Evolutionary conservation across 2,113 vertebrate genomes (phyloP).

Genomic region (Riparia riparia): DNA sequence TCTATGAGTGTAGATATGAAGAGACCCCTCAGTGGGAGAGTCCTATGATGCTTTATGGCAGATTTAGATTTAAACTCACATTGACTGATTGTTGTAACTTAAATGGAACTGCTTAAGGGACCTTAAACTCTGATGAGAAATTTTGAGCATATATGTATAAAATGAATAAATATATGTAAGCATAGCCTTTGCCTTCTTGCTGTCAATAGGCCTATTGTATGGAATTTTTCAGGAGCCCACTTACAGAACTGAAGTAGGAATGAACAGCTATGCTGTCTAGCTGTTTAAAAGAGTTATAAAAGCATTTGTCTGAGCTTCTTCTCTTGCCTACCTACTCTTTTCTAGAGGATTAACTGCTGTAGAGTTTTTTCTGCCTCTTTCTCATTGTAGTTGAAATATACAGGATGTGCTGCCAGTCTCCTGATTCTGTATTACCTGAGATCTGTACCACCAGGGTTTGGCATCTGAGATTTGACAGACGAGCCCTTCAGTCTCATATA

Average conservation of each 20-base stretch:
- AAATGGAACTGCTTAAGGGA: not conserved
- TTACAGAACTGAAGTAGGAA: not conserved
- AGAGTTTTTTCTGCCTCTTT: not conserved
- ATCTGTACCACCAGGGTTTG: not conserved
- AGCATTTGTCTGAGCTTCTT: not conserved
- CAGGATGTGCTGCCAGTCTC: not conserved
- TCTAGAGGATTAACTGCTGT: not conserved
- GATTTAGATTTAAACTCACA: not conserved
- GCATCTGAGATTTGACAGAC: not conserved
- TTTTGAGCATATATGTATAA: not conserved
- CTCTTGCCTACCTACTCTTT: not conserved
- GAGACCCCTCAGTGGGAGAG: not conserved
- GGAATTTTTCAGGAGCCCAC: not conserved
- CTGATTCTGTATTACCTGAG: not conserved
- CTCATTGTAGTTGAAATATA: not conserved
- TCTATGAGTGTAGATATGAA: not conserved
- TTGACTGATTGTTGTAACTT: not conserved
- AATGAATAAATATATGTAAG: not conserved
- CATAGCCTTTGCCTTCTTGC: not conserved
- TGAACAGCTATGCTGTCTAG: not conserved
- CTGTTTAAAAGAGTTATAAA: not conserved
- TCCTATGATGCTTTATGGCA: rapidly evolving
- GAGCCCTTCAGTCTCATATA: not conserved
- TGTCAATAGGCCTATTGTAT: not conserved
- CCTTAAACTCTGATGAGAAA: not conserved